Evolutionary conservation across 2,888 invertebrate species (phyloP).

Genomic region (Tinea pellionella): DNA sequence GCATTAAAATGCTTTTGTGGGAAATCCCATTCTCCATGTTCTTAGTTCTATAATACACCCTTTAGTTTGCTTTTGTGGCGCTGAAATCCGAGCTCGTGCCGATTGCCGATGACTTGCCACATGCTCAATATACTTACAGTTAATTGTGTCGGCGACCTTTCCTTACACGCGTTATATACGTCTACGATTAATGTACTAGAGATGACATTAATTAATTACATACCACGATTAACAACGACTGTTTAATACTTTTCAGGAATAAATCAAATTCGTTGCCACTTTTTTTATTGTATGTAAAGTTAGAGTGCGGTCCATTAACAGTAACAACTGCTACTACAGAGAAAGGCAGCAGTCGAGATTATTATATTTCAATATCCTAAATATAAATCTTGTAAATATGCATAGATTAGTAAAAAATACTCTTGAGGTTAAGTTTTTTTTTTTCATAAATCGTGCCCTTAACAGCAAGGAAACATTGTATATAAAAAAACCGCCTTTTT

Average conservation of each 20-base stretch:
- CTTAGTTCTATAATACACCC: slow-evolving; percentile 24
- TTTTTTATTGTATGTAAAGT: too few relatives aligned
- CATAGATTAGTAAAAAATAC: background rate
- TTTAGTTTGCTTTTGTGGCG: slow-evolving; percentile 35
- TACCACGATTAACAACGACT: background rate
- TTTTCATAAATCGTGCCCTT: background rate
- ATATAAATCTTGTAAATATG: background rate
- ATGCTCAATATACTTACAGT: slow-evolving; percentile 33
- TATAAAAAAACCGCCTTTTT: background rate
- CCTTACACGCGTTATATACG: background rate
- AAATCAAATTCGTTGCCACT: background rate
- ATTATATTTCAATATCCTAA: background rate
- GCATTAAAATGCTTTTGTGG: background rate
- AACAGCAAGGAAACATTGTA: background rate
- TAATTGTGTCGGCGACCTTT: slow-evolving; percentile 43
- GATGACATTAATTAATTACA: slow-evolving; percentile 10
- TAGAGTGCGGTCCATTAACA: too few relatives aligned
- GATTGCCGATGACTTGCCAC: slow-evolving; percentile 61
- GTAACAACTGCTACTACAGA: too few relatives aligned
- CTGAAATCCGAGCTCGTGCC: slow-evolving; percentile 44
- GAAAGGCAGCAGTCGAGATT: too few relatives aligned
- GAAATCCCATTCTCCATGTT: background rate
- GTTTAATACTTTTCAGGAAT: background rate
- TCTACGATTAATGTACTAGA: slow-evolving; percentile 9
- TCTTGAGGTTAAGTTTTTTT: background rate